Evolutionary conservation across 1,140 invertebrate genomes (phyloP).

Genomic region (Spodoptera frugiperda): DNA sequence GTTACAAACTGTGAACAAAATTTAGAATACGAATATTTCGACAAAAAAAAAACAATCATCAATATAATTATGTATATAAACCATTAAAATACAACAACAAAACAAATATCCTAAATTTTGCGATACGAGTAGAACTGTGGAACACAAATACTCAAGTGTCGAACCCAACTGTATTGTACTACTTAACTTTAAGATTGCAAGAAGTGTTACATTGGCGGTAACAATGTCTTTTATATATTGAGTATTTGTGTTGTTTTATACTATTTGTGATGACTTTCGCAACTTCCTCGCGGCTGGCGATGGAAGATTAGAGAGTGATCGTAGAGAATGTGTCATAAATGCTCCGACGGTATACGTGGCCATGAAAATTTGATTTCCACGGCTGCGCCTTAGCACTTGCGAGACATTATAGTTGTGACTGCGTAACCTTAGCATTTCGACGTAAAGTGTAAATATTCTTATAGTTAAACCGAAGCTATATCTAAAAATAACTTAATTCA

Average conservation of each 20-base stretch:
- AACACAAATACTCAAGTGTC: conserved; percentile 79
- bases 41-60: conserved; percentile 70
- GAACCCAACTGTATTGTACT: conserved; percentile 60
- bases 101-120: conserved; percentile 74
- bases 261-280: conserved; percentile 54
- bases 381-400: conserved; percentile 55
- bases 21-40: conserved; percentile 65
- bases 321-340: conserved; percentile 61
- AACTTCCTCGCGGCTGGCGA: conserved; percentile 48
- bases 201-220: conserved; percentile 63
- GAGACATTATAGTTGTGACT: conserved; percentile 66
- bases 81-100: conserved; percentile 84
- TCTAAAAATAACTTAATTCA: conserved; percentile 79
- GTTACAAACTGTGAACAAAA: conserved; percentile 47
- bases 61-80: conserved; percentile 80
- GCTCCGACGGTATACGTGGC: conserved; percentile 43
- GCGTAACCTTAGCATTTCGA: conserved; percentile 44
- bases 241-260: conserved; percentile 81
- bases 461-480: conserved; percentile 51
- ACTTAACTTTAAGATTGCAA: conserved; percentile 52
- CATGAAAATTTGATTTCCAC: conserved; percentile 76
- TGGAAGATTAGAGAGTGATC: conserved; percentile 44
- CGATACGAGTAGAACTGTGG: conserved; percentile 54
- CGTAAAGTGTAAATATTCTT: conserved; percentile 48
- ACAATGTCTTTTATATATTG: conserved; percentile 64